These are phyloP conservation scores for Bubo bubo DNA, from an alignment of 2,113 vertebrate genomes.

Conservation along the genomic window DNA sequence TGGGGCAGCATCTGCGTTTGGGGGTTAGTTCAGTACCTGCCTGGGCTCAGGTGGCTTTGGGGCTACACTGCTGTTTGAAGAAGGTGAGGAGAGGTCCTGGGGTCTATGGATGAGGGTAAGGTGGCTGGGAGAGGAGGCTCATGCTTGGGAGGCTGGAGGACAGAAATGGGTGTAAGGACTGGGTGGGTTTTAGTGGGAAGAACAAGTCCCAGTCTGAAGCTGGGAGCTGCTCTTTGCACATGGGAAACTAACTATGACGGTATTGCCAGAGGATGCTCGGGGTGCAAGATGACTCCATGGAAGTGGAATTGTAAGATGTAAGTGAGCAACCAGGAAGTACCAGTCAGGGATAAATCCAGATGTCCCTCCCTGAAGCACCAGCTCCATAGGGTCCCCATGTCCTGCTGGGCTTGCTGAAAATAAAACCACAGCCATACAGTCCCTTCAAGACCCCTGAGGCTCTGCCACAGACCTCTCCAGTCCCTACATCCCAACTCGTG, in stretches of 20 bases:
- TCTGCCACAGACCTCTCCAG: background rate
- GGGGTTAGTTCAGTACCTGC: background rate
- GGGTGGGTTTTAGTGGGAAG: background rate
- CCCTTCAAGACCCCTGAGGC: background rate
- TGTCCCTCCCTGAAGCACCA: background rate
- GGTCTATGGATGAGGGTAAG: background rate
- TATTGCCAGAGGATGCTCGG: background rate
- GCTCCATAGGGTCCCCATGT: background rate
- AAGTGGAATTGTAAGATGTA: background rate
- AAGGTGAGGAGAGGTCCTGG: background rate
- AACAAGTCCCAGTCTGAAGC: background rate
- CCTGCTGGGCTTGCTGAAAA: background rate
- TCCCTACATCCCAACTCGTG: background rate
- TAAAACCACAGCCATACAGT: background rate
- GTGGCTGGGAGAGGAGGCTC: background rate
- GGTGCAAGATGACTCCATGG: background rate
- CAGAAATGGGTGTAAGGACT: background rate
- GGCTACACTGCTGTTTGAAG: background rate
- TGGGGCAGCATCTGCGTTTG: accelerated
- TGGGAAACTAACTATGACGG: background rate
- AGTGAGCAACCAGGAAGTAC: background rate
- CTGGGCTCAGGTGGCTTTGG: background rate
- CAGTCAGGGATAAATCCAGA: background rate
- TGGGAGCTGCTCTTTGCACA: background rate
- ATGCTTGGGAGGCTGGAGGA: background rate